phyloP scores from a whole-genome alignment of 2,888 invertebrate genomes.

The Ichneumoninae sp. region DNA sequence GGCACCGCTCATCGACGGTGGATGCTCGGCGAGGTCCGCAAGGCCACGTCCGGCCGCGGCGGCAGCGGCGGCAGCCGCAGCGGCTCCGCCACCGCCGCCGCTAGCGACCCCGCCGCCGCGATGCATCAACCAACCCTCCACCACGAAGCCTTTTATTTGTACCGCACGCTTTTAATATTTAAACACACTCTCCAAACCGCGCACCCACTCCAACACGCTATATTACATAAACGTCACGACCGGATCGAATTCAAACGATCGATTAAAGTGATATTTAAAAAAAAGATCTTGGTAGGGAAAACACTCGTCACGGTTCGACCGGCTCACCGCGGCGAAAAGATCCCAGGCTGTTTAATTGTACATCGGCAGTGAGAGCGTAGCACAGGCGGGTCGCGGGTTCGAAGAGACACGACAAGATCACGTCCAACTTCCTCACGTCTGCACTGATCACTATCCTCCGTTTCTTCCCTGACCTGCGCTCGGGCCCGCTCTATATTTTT shows the following conservation, averaged over 20 bases:
- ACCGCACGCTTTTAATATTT: constrained; percentile 49
- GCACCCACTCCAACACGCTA: constrained; percentile 46
- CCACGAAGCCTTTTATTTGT: constrained; percentile 73
- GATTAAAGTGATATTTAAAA: neutral
- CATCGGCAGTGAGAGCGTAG: neutral
- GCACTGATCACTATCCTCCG: constrained; percentile 56
- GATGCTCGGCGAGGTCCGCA: constrained; percentile 85
- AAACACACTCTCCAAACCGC: constrained; percentile 9
- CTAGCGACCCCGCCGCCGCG: constrained; percentile 90
- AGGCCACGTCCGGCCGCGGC: constrained; percentile 89
- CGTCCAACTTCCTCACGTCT: constrained; percentile 56
- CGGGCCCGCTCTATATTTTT: constrained; percentile 56
- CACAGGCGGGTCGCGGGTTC: constrained; percentile 1
- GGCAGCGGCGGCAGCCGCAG: constrained; percentile 85
- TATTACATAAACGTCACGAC: constrained; percentile 16
- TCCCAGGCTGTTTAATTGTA: neutral
- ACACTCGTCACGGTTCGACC: neutral
- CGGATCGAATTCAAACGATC: neutral
- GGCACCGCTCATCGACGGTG: constrained; percentile 76
- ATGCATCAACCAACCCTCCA: constrained; percentile 89
- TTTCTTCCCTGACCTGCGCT: constrained; percentile 57
- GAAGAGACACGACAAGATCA: constrained; percentile 37
- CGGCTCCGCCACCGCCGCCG: constrained; percentile 87
- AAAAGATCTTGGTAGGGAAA: too few relatives aligned
- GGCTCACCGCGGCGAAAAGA: constrained; percentile 24